Evolutionary conservation across 2,113 vertebrate genomes (phyloP).

Genomic region (Neogobius melanostomus): DNA sequence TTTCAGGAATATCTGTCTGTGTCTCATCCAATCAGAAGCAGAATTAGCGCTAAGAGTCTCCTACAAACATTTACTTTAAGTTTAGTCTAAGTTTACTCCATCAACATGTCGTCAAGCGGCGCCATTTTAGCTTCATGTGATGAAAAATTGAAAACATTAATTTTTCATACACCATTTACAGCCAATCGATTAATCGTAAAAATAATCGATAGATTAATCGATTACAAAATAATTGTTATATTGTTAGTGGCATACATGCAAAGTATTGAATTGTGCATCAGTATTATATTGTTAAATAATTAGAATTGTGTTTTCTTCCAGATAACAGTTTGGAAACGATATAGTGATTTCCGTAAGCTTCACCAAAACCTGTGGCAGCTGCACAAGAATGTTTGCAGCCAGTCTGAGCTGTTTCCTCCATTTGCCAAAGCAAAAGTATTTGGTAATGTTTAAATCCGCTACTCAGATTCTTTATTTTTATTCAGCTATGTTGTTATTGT

Average conservation of each 20-base stretch:
- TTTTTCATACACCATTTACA: too few species aligned
- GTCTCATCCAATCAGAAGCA: too few species aligned
- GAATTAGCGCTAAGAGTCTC: too few species aligned
- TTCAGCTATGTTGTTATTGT: background rate
- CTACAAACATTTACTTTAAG: too few species aligned
- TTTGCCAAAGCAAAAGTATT: constrained; percentile 97
- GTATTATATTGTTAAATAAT: background rate
- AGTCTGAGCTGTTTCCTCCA: constrained; percentile 93
- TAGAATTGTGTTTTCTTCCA: background rate
- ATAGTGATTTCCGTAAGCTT: constrained; percentile 97
- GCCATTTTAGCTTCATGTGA: too few species aligned
- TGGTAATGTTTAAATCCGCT: constrained; percentile 79
- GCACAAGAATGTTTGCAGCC: constrained; percentile 88
- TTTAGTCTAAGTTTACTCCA: too few species aligned
- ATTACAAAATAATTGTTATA: too few species aligned
- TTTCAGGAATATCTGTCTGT: too few species aligned
- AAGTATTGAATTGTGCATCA: background rate
- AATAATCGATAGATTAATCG: too few species aligned
- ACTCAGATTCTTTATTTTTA: background rate
- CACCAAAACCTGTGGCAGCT: constrained; percentile 96
- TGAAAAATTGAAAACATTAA: too few species aligned
- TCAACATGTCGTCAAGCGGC: too few species aligned
- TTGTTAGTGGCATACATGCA: background rate
- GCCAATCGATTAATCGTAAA: too few species aligned
- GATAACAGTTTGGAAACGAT: constrained; percentile 89